Base-by-base conservation (phyloP, 2,888 invertebrate genomes). In the Trilocha varians region DNA sequence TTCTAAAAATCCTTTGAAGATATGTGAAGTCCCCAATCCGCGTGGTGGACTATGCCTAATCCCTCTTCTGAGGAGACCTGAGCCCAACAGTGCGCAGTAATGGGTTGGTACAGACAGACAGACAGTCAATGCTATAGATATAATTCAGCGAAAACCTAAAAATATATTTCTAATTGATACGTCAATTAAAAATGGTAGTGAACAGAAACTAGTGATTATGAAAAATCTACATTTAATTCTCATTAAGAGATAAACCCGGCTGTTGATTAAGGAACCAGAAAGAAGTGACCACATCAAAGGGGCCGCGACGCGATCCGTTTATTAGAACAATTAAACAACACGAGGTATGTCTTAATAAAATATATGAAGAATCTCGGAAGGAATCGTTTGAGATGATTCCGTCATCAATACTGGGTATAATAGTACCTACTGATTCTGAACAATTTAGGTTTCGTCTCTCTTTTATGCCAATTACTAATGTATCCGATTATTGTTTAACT, bases 231-330 rank as follows among this genome's bases (percentile, higher is more conserved):
- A 51, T 50, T 53, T 50, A 55, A 55, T 36, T 3, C 3, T 5
- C 34, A 34, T 39, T 39, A 38, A 42, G 39, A 57, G 54, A 55
- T 55, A 56, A 62, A 46, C 45, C 41, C 46, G 42, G 51, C 40
- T 40, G 40, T 42, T 53, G 59, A 62, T 62, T 61, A 63, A 56
- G n/a, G 36, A 59, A 62, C 65, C 50, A 57, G 64, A 59, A 44
- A 41, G 39, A 62, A 51, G 60, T 59, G 48, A 62, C 55, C 50
- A 45, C n/a, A 48, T 46, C 42, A 17, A 33, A 13, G 38, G 8
- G 38, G 40, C 44, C 41, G 41, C 45, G 40, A 40, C 35, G 46
- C 33, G 25, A 11, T 25, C 11, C 25, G 25, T 41, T 48, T 42
- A 45, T 46, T 48, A 42, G 42, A 46, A 44, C 48, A 45, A 48